Conservation (phyloP, 2,888 invertebrate species). For the Brachypalpus laphriformis region DNA sequence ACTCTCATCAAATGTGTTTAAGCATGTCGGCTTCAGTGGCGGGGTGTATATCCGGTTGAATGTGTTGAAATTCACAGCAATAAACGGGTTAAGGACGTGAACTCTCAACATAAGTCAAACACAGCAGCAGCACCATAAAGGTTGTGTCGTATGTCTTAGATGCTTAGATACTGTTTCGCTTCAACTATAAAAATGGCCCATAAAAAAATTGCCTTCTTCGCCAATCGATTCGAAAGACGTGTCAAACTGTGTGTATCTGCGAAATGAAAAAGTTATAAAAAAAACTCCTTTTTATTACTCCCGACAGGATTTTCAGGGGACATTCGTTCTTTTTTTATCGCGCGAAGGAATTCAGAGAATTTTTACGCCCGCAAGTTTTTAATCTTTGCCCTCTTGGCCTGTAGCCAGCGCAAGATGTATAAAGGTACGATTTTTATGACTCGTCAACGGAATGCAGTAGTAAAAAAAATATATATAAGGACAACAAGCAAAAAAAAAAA, state of each 20-base stretch:
- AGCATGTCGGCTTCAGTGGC: slow-evolving; percentile 3
- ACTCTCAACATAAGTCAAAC: slow-evolving; percentile 53
- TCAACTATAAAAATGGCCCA: slow-evolving; percentile 8
- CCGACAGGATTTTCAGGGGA: slow-evolving; percentile 51
- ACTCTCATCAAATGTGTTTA: slow-evolving; percentile 27
- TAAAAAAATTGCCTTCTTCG: slow-evolving; percentile 30
- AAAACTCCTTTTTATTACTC: slow-evolving; percentile 49
- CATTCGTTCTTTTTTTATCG: slow-evolving; percentile 29
- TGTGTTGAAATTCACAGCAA: slow-evolving; percentile 39
- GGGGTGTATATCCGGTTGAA: slow-evolving; percentile 32
- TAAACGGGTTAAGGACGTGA: slow-evolving; percentile 64
- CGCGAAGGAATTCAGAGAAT: background rate
- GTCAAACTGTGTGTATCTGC: slow-evolving; percentile 34
- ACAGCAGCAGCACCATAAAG: slow-evolving; percentile 30
- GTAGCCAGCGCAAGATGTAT: background rate
- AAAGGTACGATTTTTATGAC: slow-evolving; percentile 32
- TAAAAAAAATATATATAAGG: background rate
- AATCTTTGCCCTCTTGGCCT: slow-evolving; percentile 32
- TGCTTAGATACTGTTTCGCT: background rate
- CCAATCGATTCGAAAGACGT: slow-evolving; percentile 61
- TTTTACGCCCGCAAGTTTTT: slow-evolving; percentile 41
- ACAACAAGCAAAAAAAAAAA: slow-evolving; percentile 1
- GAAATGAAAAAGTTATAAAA: slow-evolving; percentile 28
- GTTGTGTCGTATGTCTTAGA: slow-evolving; percentile 10
- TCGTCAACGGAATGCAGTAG: slow-evolving; percentile 46